Conservation (phyloP, 2,113 vertebrate genomes). For the Tyto alba region DNA sequence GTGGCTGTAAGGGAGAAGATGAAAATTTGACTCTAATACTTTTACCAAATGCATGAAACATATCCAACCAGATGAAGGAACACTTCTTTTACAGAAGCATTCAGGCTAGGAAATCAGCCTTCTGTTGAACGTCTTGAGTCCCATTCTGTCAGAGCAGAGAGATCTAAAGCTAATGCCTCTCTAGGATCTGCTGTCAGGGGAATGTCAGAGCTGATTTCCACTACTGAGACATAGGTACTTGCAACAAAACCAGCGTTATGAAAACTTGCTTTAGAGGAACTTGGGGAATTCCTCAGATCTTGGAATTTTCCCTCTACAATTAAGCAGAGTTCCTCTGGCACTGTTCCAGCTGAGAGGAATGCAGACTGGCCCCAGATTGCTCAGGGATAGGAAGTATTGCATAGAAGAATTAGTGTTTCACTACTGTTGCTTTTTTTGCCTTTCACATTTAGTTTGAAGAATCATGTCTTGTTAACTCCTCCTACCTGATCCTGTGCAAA, state of each 20-base stretch:
- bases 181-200: not conserved
- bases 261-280: not conserved
- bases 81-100: not conserved
- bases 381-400: not conserved
- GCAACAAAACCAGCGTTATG: not conserved
- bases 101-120: not conserved
- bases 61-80: not conserved
- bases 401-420: not conserved
- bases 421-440: not conserved
- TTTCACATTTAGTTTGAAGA: constrained; percentile 78
- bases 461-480: constrained; percentile 85
- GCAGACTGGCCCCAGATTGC: not conserved
- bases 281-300: not conserved
- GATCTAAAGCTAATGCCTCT: not conserved
- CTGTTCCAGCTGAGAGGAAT: not conserved
- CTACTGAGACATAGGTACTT: not conserved
- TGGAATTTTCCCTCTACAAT: not conserved
- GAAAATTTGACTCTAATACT: not conserved
- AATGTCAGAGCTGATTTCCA: not conserved
- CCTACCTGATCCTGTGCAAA: constrained; percentile 84
- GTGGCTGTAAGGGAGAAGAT: not conserved
- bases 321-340: not conserved
- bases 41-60: not conserved
- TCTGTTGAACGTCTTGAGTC: not conserved
- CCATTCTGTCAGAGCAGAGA: not conserved